phyloP scores from a whole-genome alignment of 2,113 vertebrate genomes.

The Paracanthobrama guichenoti region DNA sequence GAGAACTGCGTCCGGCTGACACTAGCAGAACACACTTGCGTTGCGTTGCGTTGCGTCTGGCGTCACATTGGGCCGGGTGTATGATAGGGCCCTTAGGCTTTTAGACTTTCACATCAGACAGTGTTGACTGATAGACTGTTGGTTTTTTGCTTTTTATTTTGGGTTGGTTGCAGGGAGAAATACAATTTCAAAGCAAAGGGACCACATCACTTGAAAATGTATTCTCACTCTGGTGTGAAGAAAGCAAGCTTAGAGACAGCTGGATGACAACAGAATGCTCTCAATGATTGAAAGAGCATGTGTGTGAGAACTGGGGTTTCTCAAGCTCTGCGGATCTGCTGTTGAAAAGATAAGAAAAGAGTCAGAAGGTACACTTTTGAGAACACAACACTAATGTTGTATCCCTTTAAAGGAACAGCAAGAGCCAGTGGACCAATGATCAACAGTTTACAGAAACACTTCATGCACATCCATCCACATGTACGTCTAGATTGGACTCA shows the following conservation, averaged over 20 bases:
- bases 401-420: background rate
- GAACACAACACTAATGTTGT: no score
- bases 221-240: conserved; percentile 7
- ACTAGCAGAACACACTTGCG: no score
- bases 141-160: background rate
- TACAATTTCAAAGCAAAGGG: background rate
- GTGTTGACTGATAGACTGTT: background rate
- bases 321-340: background rate
- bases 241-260: background rate
- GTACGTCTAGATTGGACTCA: background rate
- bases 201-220: background rate
- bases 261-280: background rate
- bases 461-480: background rate
- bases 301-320: background rate
- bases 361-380: background rate
- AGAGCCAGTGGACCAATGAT: background rate
- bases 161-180: background rate
- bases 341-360: background rate
- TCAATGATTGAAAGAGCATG: conserved; percentile 1
- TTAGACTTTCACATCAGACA: background rate
- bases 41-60: no score
- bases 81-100: no score
- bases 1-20: no score
- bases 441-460: background rate
- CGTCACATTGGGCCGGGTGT: no score